Evolutionary conservation across 2,888 invertebrate genomes (phyloP).

Genomic region (Phasia obesa): DNA sequence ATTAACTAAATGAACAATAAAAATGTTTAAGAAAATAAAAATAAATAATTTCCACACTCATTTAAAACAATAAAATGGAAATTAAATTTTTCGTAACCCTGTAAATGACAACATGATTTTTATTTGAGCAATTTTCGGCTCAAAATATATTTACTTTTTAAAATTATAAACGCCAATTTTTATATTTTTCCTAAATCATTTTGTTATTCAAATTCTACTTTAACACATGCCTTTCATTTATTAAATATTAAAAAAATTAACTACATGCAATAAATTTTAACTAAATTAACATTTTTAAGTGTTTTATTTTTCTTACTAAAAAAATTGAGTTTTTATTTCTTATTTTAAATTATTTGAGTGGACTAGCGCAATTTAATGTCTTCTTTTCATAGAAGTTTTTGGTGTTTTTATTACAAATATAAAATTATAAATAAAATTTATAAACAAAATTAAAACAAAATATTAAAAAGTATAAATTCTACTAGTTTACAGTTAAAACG

Average conservation of each 20-base stretch:
- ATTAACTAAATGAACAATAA: not conserved
- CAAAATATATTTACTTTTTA: not conserved
- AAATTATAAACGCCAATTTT: conserved; percentile 2
- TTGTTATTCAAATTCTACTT: conserved; percentile 6
- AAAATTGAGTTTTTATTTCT: conserved; percentile 26
- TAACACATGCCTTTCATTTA: conserved; percentile 56
- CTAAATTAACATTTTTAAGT: conserved; percentile 36
- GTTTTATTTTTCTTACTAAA: not conserved
- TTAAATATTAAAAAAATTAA: conserved; percentile 40
- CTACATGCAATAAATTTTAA: conserved; percentile 59
- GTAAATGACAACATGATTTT: not conserved
- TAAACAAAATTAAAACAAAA: conserved; percentile 3
- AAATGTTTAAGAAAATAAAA: not conserved
- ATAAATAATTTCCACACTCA: not conserved
- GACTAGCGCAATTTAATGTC: not conserved
- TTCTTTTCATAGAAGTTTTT: conserved; percentile 42
- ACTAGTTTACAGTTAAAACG: not conserved
- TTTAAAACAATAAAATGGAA: conserved; percentile 28
- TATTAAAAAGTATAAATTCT: not conserved
- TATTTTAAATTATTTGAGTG: conserved; percentile 18
- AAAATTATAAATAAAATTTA: conserved; percentile 22
- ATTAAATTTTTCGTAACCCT: not conserved
- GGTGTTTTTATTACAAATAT: conserved; percentile 15
- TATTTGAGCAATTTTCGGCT: conserved; percentile 21
- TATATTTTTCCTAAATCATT: not conserved